phyloP scores from a whole-genome alignment of 2,888 invertebrate genomes.

The Liopterus haemorrhoidalis region DNA sequence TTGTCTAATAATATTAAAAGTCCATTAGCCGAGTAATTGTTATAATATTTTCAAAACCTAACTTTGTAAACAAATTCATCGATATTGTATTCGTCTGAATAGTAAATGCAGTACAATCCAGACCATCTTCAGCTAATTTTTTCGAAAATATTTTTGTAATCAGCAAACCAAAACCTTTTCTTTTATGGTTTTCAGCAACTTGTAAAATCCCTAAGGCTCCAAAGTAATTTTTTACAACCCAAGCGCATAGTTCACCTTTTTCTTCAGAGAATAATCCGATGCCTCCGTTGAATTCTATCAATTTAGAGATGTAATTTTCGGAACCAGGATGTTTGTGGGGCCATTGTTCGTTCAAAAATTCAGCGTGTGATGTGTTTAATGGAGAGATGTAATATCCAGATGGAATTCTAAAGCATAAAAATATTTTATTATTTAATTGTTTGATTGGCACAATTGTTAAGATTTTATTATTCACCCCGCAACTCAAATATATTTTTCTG shows the following conservation, averaged over 20 bases:
- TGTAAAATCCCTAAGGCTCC: slow-evolving; percentile 41
- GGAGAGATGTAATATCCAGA: slow-evolving; percentile 39
- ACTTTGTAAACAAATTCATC: slow-evolving; percentile 38
- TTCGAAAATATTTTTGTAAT: slow-evolving; percentile 39
- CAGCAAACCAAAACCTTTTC: slow-evolving; percentile 42
- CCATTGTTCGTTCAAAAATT: slow-evolving; percentile 40
- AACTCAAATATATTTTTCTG: too few species aligned
- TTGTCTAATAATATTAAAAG: too few species aligned
- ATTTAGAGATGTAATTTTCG: slow-evolving; percentile 36
- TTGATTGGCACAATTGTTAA: too few species aligned
- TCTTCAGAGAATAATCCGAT: slow-evolving; percentile 41
- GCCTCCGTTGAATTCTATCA: slow-evolving; percentile 41
- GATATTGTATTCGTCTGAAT: slow-evolving; percentile 39
- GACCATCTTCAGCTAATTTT: slow-evolving; percentile 38
- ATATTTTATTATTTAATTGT: too few species aligned
- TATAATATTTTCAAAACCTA: slow-evolving; percentile 33
- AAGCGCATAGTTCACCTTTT: slow-evolving; percentile 40
- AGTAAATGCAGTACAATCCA: slow-evolving; percentile 37
- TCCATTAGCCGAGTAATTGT: too few species aligned
- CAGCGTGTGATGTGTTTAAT: slow-evolving; percentile 35
- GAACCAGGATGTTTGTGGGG: slow-evolving; percentile 37
- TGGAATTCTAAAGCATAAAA: slow-evolving; percentile 37
- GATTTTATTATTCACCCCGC: too few species aligned
- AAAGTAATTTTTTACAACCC: slow-evolving; percentile 40
- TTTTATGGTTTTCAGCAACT: slow-evolving; percentile 38